phyloP scores from a whole-genome alignment of 2,888 invertebrate species.

The Calephelis perditalis region DNA sequence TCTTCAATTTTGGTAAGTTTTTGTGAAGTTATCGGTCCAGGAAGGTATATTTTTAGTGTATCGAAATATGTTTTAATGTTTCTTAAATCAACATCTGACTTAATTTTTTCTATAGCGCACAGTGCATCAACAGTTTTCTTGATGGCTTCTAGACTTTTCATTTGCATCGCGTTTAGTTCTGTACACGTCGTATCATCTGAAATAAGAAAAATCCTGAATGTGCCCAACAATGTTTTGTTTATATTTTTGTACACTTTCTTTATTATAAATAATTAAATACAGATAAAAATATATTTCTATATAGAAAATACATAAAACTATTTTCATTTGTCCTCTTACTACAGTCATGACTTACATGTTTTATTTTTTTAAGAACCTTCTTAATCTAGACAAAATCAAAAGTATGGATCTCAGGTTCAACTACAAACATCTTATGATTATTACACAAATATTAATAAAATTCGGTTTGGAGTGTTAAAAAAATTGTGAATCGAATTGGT shows the following conservation, averaged over 20 bases:
- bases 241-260: too few species aligned
- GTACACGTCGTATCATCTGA: constrained; percentile 36
- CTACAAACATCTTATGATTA: too few species aligned
- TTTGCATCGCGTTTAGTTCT: constrained; percentile 33
- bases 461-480: background rate
- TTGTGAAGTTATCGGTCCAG: constrained; percentile 82
- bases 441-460: too few species aligned
- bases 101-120: constrained; percentile 43
- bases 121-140: constrained; percentile 47
- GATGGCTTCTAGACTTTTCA: constrained; percentile 33
- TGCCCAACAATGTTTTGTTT: constrained; percentile 58
- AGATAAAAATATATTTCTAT: constrained; percentile 22
- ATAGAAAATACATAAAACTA: background rate
- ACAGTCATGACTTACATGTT: too few species aligned
- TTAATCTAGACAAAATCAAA: too few species aligned
- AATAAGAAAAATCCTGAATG: constrained; percentile 67
- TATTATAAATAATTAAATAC: constrained; percentile 30
- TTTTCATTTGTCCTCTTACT: too few species aligned
- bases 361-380: too few species aligned
- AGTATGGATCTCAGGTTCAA: too few species aligned
- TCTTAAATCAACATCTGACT: constrained; percentile 45
- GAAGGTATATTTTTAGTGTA: constrained; percentile 45
- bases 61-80: constrained; percentile 36
- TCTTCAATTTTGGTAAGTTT: constrained; percentile 78
- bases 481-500: background rate